Conservation (phyloP, 2,113 vertebrate genomes). For the Perognathus longimembris region DNA sequence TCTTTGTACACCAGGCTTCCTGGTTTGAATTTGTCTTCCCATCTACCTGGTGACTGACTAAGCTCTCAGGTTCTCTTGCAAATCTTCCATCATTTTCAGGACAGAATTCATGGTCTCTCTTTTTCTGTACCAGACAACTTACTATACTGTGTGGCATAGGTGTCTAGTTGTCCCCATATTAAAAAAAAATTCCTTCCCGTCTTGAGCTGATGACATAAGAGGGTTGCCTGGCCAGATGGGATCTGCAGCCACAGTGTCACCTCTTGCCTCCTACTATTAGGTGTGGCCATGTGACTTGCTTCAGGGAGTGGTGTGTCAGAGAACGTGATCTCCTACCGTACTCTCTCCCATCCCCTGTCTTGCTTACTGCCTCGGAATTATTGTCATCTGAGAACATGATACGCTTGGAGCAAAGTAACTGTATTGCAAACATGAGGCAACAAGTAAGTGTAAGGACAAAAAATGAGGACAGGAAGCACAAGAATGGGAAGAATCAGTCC, state of each 20-base stretch:
- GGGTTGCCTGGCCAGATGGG: not conserved
- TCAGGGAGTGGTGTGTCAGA: not conserved
- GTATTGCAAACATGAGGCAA: not conserved
- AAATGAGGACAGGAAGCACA: constrained; percentile 8
- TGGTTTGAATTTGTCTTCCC: constrained; percentile 1
- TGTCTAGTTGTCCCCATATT: not conserved
- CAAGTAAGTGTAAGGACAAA: not conserved
- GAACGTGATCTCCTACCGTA: not conserved
- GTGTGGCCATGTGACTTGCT: not conserved
- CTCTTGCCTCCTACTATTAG: not conserved
- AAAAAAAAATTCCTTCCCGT: not conserved
- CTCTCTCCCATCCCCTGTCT: not conserved
- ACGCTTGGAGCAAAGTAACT: not conserved
- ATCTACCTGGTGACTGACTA: constrained; percentile 14
- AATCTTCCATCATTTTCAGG: constrained; percentile 27
- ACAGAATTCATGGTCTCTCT: constrained; percentile 11
- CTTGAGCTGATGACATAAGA: constrained; percentile 13
- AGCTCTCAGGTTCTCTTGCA: constrained; percentile 42
- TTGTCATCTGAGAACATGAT: not conserved
- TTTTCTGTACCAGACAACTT: not conserved
- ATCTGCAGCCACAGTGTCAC: not conserved
- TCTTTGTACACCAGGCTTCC: not conserved
- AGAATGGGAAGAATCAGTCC: not conserved
- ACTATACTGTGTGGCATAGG: not conserved
- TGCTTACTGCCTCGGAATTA: constrained; percentile 40